phyloP scores from a whole-genome alignment of 2,888 invertebrate genomes.

The Nudaria mundana region DNA sequence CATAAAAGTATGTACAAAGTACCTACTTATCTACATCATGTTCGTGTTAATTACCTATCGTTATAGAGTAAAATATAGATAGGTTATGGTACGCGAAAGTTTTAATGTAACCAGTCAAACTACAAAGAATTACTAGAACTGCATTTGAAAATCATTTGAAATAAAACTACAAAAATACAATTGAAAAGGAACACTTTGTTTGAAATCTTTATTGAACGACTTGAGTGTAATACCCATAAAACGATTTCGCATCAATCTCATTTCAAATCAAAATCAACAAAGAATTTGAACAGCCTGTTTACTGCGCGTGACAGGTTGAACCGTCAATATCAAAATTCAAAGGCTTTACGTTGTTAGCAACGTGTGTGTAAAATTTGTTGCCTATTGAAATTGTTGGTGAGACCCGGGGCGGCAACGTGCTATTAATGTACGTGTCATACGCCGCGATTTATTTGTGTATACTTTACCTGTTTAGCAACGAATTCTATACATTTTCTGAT shows the following conservation, averaged over 20 bases:
- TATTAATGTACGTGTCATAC: conserved; percentile 2
- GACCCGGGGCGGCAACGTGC: conserved; percentile 12
- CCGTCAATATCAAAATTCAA: conserved; percentile 58
- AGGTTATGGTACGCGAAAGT: too few species aligned
- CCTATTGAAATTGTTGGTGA: conserved; percentile 46
- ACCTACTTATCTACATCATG: too few species aligned
- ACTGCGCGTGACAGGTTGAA: conserved; percentile 34
- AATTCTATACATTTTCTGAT: not conserved
- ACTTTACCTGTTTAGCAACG: not conserved
- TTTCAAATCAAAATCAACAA: conserved; percentile 17
- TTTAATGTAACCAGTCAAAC: too few species aligned
- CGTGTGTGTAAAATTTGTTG: conserved; percentile 65
- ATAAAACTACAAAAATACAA: too few species aligned
- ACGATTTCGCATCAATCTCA: conserved; percentile 1
- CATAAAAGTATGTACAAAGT: too few species aligned
- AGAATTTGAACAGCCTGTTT: conserved; percentile 25
- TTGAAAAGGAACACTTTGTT: too few species aligned
- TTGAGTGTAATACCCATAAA: not conserved
- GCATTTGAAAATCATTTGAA: too few species aligned
- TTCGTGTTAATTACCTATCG: too few species aligned
- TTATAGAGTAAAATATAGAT: too few species aligned
- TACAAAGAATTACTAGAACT: too few species aligned
- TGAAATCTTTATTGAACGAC: too few species aligned
- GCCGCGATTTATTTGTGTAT: not conserved
- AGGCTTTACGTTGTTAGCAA: conserved; percentile 60